Evolutionary conservation across 2,888 invertebrate genomes (phyloP).

Genomic region (Pandemis heparana): DNA sequence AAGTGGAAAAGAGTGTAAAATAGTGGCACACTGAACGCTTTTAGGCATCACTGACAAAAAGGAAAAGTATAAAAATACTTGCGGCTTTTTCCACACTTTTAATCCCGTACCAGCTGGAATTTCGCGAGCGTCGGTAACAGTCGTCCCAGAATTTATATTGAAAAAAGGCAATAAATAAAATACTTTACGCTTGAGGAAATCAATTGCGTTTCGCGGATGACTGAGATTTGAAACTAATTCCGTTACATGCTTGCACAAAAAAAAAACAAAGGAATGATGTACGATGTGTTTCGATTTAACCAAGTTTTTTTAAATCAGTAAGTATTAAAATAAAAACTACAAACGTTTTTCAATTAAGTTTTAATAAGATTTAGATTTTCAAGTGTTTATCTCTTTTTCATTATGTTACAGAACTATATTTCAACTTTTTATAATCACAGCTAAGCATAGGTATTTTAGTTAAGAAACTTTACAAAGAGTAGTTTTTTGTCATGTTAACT

Average conservation of each 20-base stretch:
- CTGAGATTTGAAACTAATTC: constrained; percentile 45
- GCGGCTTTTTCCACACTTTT: constrained; percentile 59
- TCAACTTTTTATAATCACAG: no score
- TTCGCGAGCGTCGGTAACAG: constrained; percentile 58
- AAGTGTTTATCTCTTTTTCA: no score
- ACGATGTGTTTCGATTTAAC: neutral
- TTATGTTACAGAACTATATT: no score
- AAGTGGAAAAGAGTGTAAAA: constrained; percentile 49
- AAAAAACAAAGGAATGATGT: neutral
- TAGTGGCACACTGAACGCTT: constrained; percentile 51
- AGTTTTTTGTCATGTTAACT: no score
- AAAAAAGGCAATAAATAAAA: constrained; percentile 68
- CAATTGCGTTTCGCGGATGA: constrained; percentile 63
- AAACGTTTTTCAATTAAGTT: no score
- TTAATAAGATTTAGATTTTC: no score
- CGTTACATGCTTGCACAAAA: neutral
- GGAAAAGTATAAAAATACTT: constrained; percentile 53
- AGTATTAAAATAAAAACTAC: no score
- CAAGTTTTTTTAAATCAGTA: no score
- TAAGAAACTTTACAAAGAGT: no score
- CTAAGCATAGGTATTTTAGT: no score
- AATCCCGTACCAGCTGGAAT: constrained; percentile 61
- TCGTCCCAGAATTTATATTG: constrained; percentile 68
- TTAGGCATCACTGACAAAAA: constrained; percentile 49
- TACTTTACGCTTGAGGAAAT: constrained; percentile 63